Evolutionary conservation across 2,888 invertebrate genomes (phyloP).

Genomic region (Alitta virens): DNA sequence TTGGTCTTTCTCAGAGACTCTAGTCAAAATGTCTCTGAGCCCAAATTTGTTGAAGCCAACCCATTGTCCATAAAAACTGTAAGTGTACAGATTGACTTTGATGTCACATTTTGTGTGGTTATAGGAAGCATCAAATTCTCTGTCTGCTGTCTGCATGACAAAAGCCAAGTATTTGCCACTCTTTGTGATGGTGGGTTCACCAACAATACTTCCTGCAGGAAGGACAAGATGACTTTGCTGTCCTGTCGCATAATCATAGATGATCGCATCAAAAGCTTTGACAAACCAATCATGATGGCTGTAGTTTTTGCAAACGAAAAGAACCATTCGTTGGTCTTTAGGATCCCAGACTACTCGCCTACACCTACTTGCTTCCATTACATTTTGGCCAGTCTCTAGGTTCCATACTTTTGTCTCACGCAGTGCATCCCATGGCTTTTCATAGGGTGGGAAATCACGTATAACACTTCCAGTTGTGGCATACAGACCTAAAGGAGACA

Average conservation of each 20-base stretch:
- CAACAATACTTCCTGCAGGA: constrained; percentile 22
- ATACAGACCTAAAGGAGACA: constrained; percentile 38
- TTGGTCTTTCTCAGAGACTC: constrained; percentile 30
- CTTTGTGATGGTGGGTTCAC: constrained; percentile 15
- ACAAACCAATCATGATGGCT: constrained; percentile 11
- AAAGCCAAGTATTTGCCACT: constrained; percentile 9
- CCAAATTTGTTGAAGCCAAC: constrained; percentile 12
- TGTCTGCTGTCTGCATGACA: constrained; percentile 13
- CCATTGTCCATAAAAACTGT: constrained; percentile 20
- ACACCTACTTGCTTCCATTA: constrained; percentile 28
- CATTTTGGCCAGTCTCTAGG: constrained; percentile 30
- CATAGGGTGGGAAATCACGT: constrained; percentile 15
- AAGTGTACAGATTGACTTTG: constrained; percentile 6
- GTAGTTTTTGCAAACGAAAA: constrained; percentile 36
- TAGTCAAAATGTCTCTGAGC: constrained; percentile 29
- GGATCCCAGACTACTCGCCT: constrained; percentile 36
- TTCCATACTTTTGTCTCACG: constrained; percentile 43
- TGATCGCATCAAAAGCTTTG: constrained; percentile 13
- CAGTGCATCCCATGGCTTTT: constrained; percentile 28
- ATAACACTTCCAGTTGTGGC: constrained; percentile 33
- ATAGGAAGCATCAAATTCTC: not conserved
- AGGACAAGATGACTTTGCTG: constrained; percentile 11
- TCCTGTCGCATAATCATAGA: not conserved
- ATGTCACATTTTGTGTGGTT: not conserved
- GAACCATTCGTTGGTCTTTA: constrained; percentile 29